Percentiles rank a stretch among this genome's conserved stretches.
phyloP scores from a whole-genome alignment of 2,888 invertebrate genomes.

The Leptura quadrifasciata region DNA sequence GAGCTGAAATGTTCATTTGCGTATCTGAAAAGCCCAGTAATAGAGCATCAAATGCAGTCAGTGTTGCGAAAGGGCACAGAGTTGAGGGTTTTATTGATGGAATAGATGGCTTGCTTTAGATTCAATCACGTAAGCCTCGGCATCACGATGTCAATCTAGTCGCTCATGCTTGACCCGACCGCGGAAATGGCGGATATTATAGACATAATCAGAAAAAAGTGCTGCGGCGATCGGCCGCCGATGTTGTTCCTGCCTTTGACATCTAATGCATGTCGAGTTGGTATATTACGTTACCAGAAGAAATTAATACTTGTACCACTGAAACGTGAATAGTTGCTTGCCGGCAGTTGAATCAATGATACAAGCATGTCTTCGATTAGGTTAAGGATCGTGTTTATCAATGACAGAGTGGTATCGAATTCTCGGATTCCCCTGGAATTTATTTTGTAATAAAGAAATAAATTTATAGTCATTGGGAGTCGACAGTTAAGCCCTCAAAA shows the following conservation, averaged over 20 bases:
- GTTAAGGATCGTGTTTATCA: not conserved
- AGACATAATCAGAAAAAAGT: slow-evolving; percentile 21
- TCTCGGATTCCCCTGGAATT: too few relatives aligned
- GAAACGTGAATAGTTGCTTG: slow-evolving; percentile 33
- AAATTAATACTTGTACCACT: slow-evolving; percentile 33
- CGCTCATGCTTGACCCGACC: slow-evolving; percentile 54
- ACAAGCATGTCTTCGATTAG: slow-evolving; percentile 15
- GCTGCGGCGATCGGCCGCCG: slow-evolving; percentile 19
- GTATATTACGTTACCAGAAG: slow-evolving; percentile 23
- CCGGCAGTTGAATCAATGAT: slow-evolving; percentile 1
- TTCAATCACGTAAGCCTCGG: slow-evolving; percentile 60
- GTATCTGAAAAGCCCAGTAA: not conserved
- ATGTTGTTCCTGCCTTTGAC: slow-evolving; percentile 37
- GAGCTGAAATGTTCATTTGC: not conserved
- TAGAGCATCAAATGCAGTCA: slow-evolving; percentile 1
- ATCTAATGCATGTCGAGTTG: slow-evolving; percentile 33
- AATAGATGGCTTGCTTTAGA: slow-evolving; percentile 51
- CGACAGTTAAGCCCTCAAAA: too few relatives aligned
- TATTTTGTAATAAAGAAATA: too few relatives aligned
- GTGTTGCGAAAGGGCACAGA: not conserved
- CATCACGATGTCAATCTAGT: slow-evolving; percentile 59
- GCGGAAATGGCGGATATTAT: slow-evolving; percentile 50
- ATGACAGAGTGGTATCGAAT: not conserved
- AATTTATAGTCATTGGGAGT: too few relatives aligned
- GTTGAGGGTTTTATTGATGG: not conserved